Percentiles rank a stretch among this genome's conserved stretches.
Conservation (phyloP, 1,140 invertebrate genomes). For the Drosophila fuyamai region DNA sequence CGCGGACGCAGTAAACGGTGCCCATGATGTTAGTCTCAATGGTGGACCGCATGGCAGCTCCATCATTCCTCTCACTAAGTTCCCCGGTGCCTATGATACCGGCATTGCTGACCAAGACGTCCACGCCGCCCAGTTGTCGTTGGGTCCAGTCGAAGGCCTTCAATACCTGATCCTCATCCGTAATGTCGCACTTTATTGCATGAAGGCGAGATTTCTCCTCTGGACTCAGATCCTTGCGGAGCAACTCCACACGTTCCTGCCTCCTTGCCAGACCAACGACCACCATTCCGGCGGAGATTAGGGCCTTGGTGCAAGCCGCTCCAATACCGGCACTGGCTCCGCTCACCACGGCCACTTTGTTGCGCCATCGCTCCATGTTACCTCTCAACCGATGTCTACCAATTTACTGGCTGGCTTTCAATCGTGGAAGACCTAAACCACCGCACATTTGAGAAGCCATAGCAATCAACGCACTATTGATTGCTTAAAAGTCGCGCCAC, state of each 20-base stretch:
- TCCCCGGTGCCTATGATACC: constrained; percentile 86
- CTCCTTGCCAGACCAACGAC: constrained; percentile 90
- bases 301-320: constrained; percentile 80
- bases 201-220: constrained; percentile 80
- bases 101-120: constrained; percentile 92
- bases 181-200: constrained; percentile 87
- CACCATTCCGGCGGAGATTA: constrained; percentile 86
- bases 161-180: constrained; percentile 88
- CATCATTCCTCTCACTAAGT: constrained; percentile 85
- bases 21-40: constrained; percentile 90
- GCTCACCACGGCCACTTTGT: constrained; percentile 80
- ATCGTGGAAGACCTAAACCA: background rate
- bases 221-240: constrained; percentile 47
- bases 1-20: constrained; percentile 88
- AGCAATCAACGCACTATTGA: constrained; percentile 17
- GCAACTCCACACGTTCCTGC: constrained; percentile 86
- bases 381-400: constrained; percentile 39
- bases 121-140: constrained; percentile 87
- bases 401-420: constrained; percentile 14
- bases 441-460: constrained; percentile 7
- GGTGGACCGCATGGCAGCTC: constrained; percentile 74
- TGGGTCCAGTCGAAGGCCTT: constrained; percentile 88
- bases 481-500: constrained; percentile 1
- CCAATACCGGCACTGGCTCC: constrained; percentile 87
- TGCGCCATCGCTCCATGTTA: constrained; percentile 79